These are phyloP conservation scores for Hystrix brachyura DNA, from an alignment of 2,113 vertebrate genomes.

Conservation along the genomic window DNA sequence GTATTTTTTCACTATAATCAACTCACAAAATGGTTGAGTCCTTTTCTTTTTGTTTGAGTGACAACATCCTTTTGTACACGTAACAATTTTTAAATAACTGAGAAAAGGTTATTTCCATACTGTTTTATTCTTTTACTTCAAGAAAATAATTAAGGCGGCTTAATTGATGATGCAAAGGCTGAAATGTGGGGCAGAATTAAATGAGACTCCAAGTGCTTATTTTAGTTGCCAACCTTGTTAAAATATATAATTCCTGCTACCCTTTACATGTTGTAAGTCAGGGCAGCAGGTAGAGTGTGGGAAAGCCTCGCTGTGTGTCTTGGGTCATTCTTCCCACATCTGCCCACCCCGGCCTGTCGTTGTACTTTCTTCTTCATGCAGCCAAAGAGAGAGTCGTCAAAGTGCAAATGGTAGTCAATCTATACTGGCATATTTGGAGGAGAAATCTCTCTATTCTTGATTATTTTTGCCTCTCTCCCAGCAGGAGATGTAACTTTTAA, in stretches of 20 bases:
- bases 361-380: background rate
- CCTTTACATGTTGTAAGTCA: background rate
- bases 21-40: background rate
- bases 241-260: background rate
- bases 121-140: conserved; percentile 20
- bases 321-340: background rate
- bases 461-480: background rate
- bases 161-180: conserved; percentile 18
- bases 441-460: background rate
- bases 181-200: conserved; percentile 26
- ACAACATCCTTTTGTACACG: background rate
- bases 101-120: background rate
- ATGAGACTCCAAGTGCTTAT: background rate
- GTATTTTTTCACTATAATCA: background rate
- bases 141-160: background rate
- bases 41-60: background rate
- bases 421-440: background rate
- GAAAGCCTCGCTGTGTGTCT: background rate
- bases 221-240: background rate
- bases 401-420: background rate
- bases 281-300: background rate
- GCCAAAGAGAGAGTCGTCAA: background rate
- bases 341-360: rapidly evolving
- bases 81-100: background rate
- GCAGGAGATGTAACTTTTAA: background rate